Base-by-base conservation (phyloP, 2,888 invertebrate species). In the Piscicola geometra region DNA sequence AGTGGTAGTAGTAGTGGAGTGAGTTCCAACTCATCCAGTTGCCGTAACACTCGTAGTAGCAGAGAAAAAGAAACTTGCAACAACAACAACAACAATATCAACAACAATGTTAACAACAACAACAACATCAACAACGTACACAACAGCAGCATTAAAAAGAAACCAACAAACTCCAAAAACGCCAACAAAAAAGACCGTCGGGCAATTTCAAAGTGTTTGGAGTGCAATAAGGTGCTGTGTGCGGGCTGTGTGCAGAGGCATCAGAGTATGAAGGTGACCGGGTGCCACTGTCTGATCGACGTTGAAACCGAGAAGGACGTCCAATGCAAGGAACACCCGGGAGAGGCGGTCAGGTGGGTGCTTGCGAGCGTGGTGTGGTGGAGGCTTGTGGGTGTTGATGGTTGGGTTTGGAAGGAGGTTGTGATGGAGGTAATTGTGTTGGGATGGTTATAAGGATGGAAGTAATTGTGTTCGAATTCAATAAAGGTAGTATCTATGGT, bases 301-400 rank as follows among this genome's bases (percentile, higher is more conserved):
- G 78, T 83, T n/a, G 83, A 84, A 60, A 83, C 82, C 0, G 83
- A 85, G 78, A 85, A 84, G 78, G 83, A 83, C 69, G 83, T 84
- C 21, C 82, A 82, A 71, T 85, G 84, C 75, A 84, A 83, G 76
- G 81, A 76, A 3, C 84, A 85, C 67, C 81, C 81, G 0, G 84
- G 83, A 41, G 85, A 85, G 78, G 81, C 81, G 18, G 83, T n/a
- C n/a, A n/a, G n/a, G n/a, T n/a, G n/a, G n/a, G n/a, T n/a, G n/a
- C n/a, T n/a, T n/a, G n/a, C n/a, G n/a, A n/a, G n/a, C n/a, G n/a
- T n/a, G n/a, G n/a, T n/a, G n/a, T n/a, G n/a, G n/a, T n/a, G n/a
- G n/a, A n/a, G n/a, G n/a, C n/a, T n/a, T n/a, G n/a, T n/a, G n/a
- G n/a, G n/a, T n/a, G n/a, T n/a, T n/a, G n/a, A n/a, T n/a, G n/a